Base-by-base conservation (phyloP, 2,888 invertebrate species). In the Tenthredo amoena region DNA sequence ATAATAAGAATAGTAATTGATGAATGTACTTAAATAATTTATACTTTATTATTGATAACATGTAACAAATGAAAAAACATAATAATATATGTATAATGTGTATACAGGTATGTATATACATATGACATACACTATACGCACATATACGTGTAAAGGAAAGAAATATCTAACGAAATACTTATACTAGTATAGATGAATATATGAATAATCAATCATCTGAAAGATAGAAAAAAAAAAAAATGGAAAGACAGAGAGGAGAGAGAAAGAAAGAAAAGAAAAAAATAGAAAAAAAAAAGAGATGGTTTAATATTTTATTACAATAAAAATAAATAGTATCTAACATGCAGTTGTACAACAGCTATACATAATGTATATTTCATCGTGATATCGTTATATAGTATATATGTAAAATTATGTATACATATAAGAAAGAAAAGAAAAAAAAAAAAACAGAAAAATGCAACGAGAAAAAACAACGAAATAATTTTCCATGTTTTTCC, bases 151-250 rank as follows among this genome's bases (percentile, higher is more conserved):
- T 18, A 21, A n/a, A n/a, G 34, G 37, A 18, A 37, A 68, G 6
- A 34, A 71, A 37, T 50, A 50, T 50, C 50, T n/a, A 50, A n/a
- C 50, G 43, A 74, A 68, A 62, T 37, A 72, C 47, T n/a, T 77
- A 82, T 71, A 50, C 37, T 37, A 15, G 84, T 86, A 76, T 87
- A 86, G 85, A 85, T 87, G 81, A 55, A 77, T 86, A 26, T 26
- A 26, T 76, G 34, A 79, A 26, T 26, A 85, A 86, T 85, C 82
- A 86, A 86, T 86, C 83, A 84, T 79, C 84, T 77, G 68, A 84
- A 85, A 50, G 85, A 86, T 26, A 79, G 21, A 65, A 84, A 84
- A 86, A 77, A 85, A 72, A 71, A 37, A 82, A 77, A 55, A 58
- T 21, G 10, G 10, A 86, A 12, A 81, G 6, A 26, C 68, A 34